Base-by-base conservation (phyloP, 2,888 invertebrate species). In the Hypselothyrea guttata region DNA sequence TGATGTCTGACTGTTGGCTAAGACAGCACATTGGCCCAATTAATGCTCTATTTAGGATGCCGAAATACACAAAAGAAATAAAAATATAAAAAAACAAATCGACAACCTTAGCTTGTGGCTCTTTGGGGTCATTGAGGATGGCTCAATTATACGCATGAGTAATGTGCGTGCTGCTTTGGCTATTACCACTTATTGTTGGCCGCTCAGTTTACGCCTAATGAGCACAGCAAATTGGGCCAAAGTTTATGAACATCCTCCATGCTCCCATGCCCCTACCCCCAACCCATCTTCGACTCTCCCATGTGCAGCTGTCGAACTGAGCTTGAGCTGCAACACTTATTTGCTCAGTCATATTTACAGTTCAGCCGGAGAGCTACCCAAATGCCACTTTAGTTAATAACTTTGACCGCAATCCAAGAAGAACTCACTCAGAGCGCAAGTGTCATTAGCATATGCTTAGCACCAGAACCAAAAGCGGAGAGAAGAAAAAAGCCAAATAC, bases 371-470 rank as follows among this genome's bases (percentile, higher is more conserved):
- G 51, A 64, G 44, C 35, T 55, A 69, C 59, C 65, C 52, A 64
- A 69, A 70, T 64, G 61, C 70, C 71, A 71, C 71, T 73, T 78
- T 71, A 64, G 82, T 71, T 82, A 75, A 78, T 82, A 82, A 78
- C 78, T 78, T 71, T 78, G 78, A 78, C 83, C 78, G 78, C 68
- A 71, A 73, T 22, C 22, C 22, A 22, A 22, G 22, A 51, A 55
- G 41, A 62, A 41, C 40, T 18, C 67, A 44, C 52, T 42, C 67
- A 44, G 68, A 76, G 51, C 71, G 58, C 75, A 68, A 66, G 62
- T 69, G 62, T 57, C 73, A 79, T 79, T 82, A 78, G 75, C 78
- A 82, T 79, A 71, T 71, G 78, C 75, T 82, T 75, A 75, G 68
- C 78, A 82, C 69, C 58, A 76, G 66, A 79, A 73, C 75, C 58